Conservation (phyloP, 2,113 vertebrate genomes). For the Lontra canadensis region DNA sequence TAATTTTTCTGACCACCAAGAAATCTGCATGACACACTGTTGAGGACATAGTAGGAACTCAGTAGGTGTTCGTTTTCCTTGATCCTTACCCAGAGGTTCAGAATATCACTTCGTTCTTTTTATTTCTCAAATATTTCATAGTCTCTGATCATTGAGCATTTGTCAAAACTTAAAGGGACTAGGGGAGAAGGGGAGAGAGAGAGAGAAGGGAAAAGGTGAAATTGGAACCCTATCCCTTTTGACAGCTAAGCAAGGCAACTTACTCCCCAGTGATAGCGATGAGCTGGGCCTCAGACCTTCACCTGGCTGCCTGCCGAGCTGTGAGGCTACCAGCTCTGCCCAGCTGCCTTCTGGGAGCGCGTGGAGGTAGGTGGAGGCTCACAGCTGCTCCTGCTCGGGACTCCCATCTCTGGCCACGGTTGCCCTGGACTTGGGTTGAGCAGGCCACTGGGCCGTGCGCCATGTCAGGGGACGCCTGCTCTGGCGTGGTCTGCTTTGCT, state of each 20-base stretch:
- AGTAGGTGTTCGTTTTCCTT: not conserved
- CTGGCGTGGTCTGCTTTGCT: not conserved
- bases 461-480: not conserved
- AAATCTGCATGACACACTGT: not conserved
- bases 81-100: not conserved
- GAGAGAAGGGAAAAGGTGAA: not conserved
- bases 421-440: not conserved
- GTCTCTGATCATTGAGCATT: not conserved
- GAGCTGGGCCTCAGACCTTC: not conserved
- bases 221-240: not conserved
- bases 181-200: not conserved
- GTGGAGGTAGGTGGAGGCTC: not conserved
- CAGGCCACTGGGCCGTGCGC: fast-evolving
- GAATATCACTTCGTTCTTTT: not conserved
- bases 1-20: not conserved
- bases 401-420: not conserved
- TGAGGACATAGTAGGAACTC: not conserved
- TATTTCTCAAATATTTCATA: not conserved
- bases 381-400: fast-evolving
- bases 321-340: not conserved
- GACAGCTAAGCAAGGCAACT: not conserved
- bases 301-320: fast-evolving
- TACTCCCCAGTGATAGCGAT: not conserved
- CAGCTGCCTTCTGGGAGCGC: not conserved
- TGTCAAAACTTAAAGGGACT: not conserved